A percentile compares a stretch with the other conserved stretches of the same genome.
Evolutionary conservation across 2,888 invertebrate species (phyloP).

Genomic region (Vandiemenella viatica): DNA sequence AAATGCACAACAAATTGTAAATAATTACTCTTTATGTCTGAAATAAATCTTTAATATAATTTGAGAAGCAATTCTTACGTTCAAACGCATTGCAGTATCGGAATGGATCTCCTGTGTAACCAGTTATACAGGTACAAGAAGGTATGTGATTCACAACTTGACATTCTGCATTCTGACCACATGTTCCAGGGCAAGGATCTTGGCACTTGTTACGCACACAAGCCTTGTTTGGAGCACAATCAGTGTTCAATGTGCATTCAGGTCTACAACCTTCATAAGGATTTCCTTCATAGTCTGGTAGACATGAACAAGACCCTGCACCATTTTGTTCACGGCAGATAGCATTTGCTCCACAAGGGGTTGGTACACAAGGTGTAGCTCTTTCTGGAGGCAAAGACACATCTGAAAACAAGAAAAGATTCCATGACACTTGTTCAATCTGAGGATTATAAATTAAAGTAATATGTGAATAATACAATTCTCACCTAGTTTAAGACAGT

Average conservation of each 20-base stretch:
- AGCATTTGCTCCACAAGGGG: constrained; percentile 31
- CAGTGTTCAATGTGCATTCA: constrained; percentile 49
- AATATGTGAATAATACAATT: constrained; percentile 2
- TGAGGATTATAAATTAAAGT: not conserved
- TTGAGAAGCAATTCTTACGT: constrained; percentile 4
- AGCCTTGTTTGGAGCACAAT: constrained; percentile 53
- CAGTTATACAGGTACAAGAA: constrained; percentile 47
- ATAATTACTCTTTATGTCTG: not conserved
- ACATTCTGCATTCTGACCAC: constrained; percentile 58
- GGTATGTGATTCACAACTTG: constrained; percentile 58
- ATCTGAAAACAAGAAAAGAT: not conserved
- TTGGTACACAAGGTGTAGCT: constrained; percentile 23
- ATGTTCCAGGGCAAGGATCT: constrained; percentile 65
- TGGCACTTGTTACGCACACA: constrained; percentile 57
- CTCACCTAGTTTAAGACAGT: constrained; percentile 26
- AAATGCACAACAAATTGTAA: not conserved
- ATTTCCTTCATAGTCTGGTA: constrained; percentile 36
- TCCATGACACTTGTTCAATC: no score
- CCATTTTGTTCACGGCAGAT: constrained; percentile 26
- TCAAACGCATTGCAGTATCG: constrained; percentile 36
- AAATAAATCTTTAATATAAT: not conserved
- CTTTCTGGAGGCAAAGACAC: constrained; percentile 6
- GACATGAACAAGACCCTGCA: constrained; percentile 36
- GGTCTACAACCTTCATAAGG: constrained; percentile 43
- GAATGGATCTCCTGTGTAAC: constrained; percentile 64